Percentiles rank a stretch among this genome's conserved stretches.
phyloP scores from a whole-genome alignment of 2,888 invertebrate genomes.

The Adineta ricciae region DNA sequence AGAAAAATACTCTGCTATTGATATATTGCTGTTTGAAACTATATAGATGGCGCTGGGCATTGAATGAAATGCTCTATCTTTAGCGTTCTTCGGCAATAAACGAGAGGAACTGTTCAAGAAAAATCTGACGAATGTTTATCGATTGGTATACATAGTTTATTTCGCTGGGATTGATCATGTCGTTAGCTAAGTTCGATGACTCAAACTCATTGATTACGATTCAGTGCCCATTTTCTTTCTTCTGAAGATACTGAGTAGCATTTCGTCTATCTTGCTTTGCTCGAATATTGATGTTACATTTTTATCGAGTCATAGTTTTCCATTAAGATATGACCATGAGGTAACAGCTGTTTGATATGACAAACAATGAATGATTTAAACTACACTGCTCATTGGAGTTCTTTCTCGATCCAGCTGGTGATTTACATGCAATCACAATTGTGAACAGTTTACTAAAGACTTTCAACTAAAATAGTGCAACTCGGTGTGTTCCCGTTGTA shows the following conservation, averaged over 20 bases:
- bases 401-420: background rate
- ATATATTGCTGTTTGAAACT: too few species aligned
- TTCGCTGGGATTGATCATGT: too few species aligned
- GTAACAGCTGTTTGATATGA: background rate
- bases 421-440: background rate
- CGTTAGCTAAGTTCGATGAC: too few species aligned
- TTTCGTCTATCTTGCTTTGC: background rate
- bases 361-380: background rate
- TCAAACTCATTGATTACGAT: too few species aligned
- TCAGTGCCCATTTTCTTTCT: too few species aligned
- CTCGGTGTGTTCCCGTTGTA: background rate
- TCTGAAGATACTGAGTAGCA: too few species aligned
- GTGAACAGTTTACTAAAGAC: too few species aligned
- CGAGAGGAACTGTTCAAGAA: too few species aligned
- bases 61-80: background rate
- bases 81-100: too few species aligned
- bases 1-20: too few species aligned
- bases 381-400: background rate
- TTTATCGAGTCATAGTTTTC: background rate
- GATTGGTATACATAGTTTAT: too few species aligned
- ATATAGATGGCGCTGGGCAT: background rate
- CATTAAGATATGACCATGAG: background rate
- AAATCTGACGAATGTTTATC: too few species aligned
- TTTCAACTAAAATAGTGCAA: background rate
- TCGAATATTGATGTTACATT: background rate